These are phyloP conservation scores for Casuarius casuarius DNA, from an alignment of 2,113 vertebrate species.

Conservation along the genomic window DNA sequence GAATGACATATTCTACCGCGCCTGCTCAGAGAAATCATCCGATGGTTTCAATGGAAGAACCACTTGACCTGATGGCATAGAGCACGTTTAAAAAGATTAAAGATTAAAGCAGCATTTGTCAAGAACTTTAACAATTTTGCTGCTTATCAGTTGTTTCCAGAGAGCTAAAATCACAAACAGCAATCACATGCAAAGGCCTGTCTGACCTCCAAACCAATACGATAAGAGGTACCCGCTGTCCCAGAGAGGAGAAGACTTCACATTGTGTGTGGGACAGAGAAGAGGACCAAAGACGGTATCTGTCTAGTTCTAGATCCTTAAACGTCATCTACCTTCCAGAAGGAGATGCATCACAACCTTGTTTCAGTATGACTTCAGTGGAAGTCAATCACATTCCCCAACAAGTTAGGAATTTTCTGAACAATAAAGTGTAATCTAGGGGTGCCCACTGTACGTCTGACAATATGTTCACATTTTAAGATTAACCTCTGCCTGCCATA, in stretches of 20 bases:
- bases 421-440: neutral
- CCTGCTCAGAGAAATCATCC: neutral
- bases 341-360: neutral
- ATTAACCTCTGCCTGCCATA: neutral
- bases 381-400: neutral
- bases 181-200: neutral
- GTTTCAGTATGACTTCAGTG: rapidly evolving
- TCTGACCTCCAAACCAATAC: neutral
- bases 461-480: neutral
- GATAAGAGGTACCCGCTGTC: neutral
- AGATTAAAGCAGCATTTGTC: neutral
- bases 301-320: neutral
- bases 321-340: neutral
- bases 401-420: neutral
- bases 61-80: neutral
- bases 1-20: no score
- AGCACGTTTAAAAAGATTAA: neutral
- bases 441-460: neutral
- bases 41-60: neutral
- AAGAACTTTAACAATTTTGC: neutral
- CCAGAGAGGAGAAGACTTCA: neutral
- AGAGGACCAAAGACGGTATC: neutral
- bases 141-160: neutral
- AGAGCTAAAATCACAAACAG: neutral
- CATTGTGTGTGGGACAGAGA: neutral